phyloP scores from a whole-genome alignment of 1,140 invertebrate species.

The Mizuhopecten yessoensis region DNA sequence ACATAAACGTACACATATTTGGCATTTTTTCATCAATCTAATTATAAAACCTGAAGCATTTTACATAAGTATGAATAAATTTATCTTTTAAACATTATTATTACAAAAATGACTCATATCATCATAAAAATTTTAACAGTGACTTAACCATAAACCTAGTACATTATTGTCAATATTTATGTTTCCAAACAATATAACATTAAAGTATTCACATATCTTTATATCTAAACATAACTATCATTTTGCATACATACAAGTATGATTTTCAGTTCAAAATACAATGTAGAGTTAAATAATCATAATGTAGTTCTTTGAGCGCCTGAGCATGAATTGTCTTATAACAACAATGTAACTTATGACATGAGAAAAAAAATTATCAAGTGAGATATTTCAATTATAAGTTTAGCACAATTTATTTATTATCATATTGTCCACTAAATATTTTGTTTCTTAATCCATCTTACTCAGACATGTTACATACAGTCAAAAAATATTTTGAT shows the following conservation, averaged over 20 bases:
- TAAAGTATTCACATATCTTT: slow-evolving; percentile 26
- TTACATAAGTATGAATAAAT: slow-evolving; percentile 20
- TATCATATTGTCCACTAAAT: slow-evolving; percentile 39
- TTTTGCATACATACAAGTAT: slow-evolving; percentile 35
- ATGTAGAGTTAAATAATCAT: slow-evolving; percentile 31
- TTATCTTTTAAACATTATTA: slow-evolving; percentile 22
- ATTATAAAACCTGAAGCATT: slow-evolving; percentile 39
- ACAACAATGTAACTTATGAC: slow-evolving; percentile 27
- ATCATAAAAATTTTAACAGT: slow-evolving; percentile 39
- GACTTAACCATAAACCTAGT: slow-evolving; percentile 29
- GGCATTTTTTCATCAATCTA: slow-evolving; percentile 8
- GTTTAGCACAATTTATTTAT: slow-evolving; percentile 40
- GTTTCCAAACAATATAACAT: slow-evolving; percentile 32
- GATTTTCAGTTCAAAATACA: slow-evolving; percentile 27
- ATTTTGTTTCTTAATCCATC: slow-evolving; percentile 10
- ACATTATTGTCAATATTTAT: slow-evolving; percentile 24
- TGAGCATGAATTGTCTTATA: slow-evolving; percentile 17
- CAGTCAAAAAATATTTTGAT: slow-evolving; percentile 37
- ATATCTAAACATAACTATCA: slow-evolving; percentile 36
- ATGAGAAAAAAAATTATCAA: slow-evolving; percentile 28
- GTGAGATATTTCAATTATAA: slow-evolving; percentile 17
- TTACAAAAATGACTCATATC: slow-evolving; percentile 35
- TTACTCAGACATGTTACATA: slow-evolving; percentile 28
- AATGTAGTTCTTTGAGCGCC: slow-evolving; percentile 31
- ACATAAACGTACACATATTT: slow-evolving; percentile 29